Base-by-base conservation (phyloP, 2,888 invertebrate species). In the Tenthredo distinguenda region DNA sequence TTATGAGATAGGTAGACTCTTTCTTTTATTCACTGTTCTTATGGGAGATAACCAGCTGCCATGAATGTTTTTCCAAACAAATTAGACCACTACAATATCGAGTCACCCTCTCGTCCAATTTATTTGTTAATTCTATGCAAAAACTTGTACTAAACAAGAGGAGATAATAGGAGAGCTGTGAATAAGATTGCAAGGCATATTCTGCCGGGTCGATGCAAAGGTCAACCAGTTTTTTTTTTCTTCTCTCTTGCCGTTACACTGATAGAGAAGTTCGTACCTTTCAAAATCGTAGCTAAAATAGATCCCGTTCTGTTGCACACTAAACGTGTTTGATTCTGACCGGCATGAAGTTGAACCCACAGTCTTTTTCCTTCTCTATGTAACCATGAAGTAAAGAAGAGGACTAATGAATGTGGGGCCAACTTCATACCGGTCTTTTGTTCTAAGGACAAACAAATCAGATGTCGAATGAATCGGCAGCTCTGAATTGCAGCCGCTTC, bases 71-170 rank as follows among this genome's bases (percentile, higher is more conserved):
- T 71, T 34, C 18, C 18, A 2, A 71, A 10, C 7, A 34, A 71
- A 71, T 71, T 71, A 2, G 7, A 26, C 31, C 68, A 31, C 37
- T 0, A 12, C 40, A 43, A 74, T 74, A 47, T 74, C 43, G 12
- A 74, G 21, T 26, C 40, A 43, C 40, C 1, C 47, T 26, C 7
- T 74, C 47, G n/a, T 74, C 5, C 43, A 43, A 43, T 43, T 37
- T 43, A 43, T 31, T 50, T 21, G 55, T n/a, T 34, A 31, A 77
- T 77, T 50, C n/a, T 55, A n/a, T 77, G 55, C 55, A 34, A 15
- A 77, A 77, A 77, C 55, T 77, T 77, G 34, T 34, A 15, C 58
- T 31, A 58, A 79, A 34, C 58, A 37, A 79, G 58, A 79, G 37
- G n/a, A 55, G 58, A 79, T 58, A 9, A 79, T 55, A 37, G 58